Evolutionary conservation across 2,113 vertebrate genomes (phyloP).

Genomic region (Phasianus colchicus): DNA sequence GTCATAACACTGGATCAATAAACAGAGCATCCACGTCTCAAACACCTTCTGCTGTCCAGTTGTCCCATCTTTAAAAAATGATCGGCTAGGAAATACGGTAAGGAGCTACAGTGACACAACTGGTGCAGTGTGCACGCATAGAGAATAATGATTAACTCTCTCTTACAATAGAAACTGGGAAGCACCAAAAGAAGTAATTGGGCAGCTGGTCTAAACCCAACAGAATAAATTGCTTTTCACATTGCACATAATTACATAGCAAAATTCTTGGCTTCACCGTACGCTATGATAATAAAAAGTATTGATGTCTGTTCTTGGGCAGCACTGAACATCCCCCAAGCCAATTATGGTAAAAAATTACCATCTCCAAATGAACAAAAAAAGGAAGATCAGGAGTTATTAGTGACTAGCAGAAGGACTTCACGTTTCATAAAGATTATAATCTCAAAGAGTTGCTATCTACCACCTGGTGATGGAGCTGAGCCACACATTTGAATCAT

Average conservation of each 20-base stretch:
- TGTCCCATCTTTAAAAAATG: neutral
- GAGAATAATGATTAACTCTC: neutral
- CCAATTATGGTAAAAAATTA: neutral
- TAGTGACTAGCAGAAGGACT: neutral
- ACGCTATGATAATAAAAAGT: neutral
- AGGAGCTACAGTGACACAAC: neutral
- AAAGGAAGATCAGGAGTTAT: neutral
- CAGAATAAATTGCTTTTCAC: constrained; percentile 33
- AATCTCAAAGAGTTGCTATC: neutral
- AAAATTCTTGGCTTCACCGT: constrained; percentile 24
- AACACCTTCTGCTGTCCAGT: neutral
- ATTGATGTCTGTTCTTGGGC: neutral
- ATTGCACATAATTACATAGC: constrained; percentile 26
- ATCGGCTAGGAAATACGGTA: neutral
- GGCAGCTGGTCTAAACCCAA: neutral
- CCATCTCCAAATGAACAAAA: neutral
- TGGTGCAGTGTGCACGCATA: neutral
- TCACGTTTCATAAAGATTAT: neutral
- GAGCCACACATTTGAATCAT: neutral
- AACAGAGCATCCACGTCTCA: neutral
- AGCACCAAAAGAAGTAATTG: neutral
- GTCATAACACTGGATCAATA: neutral
- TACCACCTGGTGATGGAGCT: neutral
- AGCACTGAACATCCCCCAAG: neutral
- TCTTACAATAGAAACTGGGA: constrained; percentile 11